phyloP scores from a whole-genome alignment of 2,888 invertebrate genomes.

The Oasisia sp. region DNA sequence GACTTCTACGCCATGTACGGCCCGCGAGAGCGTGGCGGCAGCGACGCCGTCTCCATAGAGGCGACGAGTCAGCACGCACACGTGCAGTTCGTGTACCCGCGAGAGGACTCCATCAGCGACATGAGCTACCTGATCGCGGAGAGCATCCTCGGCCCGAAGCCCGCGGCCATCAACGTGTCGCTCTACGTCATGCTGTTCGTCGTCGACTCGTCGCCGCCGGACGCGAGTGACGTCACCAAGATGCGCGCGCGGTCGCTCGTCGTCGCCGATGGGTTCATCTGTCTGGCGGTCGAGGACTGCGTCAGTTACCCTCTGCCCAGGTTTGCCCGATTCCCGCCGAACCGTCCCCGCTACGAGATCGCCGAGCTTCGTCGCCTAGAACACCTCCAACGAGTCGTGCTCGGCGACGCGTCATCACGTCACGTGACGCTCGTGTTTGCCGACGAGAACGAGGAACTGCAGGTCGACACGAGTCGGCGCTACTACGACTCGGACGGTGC shows the following conservation, averaged over 20 bases:
- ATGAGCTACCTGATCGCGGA: conserved; percentile 56
- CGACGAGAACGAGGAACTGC: conserved; percentile 59
- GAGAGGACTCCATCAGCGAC: conserved; percentile 59
- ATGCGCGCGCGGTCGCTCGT: conserved; percentile 50
- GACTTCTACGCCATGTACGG: conserved; percentile 59
- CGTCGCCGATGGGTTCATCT: conserved; percentile 56
- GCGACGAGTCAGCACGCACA: conserved; percentile 47
- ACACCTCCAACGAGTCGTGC: conserved; percentile 51
- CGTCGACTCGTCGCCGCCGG: neutral
- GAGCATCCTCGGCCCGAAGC: conserved; percentile 27
- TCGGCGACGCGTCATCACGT: conserved; percentile 47
- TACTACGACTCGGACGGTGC: conserved; percentile 52
- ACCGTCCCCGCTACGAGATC: conserved; percentile 53
- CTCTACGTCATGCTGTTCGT: conserved; percentile 43
- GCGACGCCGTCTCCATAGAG: conserved; percentile 52
- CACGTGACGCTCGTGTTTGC: conserved; percentile 55
- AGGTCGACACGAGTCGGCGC: conserved; percentile 54
- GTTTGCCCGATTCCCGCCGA: conserved; percentile 59
- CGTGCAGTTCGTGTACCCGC: conserved; percentile 59
- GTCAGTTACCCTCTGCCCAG: conserved; percentile 63
- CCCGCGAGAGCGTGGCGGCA: conserved; percentile 47
- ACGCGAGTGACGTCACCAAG: neutral
- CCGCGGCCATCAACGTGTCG: conserved; percentile 34
- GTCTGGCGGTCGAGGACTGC: conserved; percentile 56
- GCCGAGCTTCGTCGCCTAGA: conserved; percentile 54